Evolutionary conservation across 2,113 vertebrate species (phyloP).

Genomic region (Nannospalax galili): DNA sequence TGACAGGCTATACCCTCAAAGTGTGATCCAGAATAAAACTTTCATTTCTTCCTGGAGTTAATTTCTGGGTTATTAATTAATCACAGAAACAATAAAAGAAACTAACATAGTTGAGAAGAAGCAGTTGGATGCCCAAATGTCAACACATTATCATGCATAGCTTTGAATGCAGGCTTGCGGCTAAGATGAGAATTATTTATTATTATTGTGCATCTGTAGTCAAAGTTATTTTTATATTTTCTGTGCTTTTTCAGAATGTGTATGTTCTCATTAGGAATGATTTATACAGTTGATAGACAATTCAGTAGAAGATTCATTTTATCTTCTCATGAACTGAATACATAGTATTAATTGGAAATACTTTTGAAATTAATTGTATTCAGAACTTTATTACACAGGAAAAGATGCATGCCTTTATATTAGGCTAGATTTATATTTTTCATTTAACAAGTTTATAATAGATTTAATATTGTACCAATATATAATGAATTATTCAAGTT

Average conservation of each 20-base stretch:
- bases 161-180: background rate
- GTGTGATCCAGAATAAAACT: background rate
- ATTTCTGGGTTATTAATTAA: background rate
- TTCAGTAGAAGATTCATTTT: conserved; percentile 25
- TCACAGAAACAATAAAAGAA: background rate
- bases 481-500: conserved; percentile 12
- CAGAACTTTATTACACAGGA: conserved; percentile 47
- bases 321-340: conserved; percentile 19
- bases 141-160: background rate
- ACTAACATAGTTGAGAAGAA: background rate
- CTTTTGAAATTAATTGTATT: conserved; percentile 43
- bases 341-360: background rate
- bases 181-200: conserved; percentile 43
- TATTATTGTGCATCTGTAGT: conserved; percentile 51
- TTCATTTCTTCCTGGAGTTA: background rate
- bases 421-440: background rate
- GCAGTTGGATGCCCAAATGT: background rate
- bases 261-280: conserved; percentile 39
- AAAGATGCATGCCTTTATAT: background rate
- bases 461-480: conserved; percentile 33
- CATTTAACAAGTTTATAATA: conserved; percentile 35
- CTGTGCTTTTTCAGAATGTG: background rate
- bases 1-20: background rate
- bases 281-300: conserved; percentile 52
- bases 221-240: conserved; percentile 47